Evolutionary conservation across 2,888 invertebrate genomes (phyloP).

Genomic region (Cryptosula pallasiana): DNA sequence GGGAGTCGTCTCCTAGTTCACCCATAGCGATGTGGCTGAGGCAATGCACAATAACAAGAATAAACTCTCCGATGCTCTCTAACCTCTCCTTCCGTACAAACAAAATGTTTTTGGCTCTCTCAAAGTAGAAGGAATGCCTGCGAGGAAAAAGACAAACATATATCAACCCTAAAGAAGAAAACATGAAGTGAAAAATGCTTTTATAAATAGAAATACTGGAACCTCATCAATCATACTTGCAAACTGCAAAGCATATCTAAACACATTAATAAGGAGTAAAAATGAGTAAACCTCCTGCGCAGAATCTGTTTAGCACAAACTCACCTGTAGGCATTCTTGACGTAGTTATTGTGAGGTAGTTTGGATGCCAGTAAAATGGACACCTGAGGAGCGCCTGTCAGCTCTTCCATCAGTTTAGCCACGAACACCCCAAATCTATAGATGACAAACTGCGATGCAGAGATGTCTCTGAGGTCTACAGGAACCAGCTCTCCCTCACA

Average conservation of each 20-base stretch:
- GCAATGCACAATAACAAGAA: constrained; percentile 46
- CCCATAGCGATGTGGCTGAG: constrained; percentile 46
- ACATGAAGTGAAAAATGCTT: too few relatives aligned
- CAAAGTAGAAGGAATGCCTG: constrained; percentile 45
- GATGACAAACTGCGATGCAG: constrained; percentile 45
- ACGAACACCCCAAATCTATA: constrained; percentile 49
- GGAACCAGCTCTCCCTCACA: constrained; percentile 42
- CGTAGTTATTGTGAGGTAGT: constrained; percentile 46
- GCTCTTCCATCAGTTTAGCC: constrained; percentile 39
- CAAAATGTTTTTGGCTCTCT: constrained; percentile 41
- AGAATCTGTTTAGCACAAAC: too few relatives aligned
- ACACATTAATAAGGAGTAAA: too few relatives aligned
- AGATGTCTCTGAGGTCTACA: constrained; percentile 40
- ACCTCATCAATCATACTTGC: too few relatives aligned
- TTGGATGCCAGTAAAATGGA: constrained; percentile 46
- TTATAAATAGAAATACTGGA: too few relatives aligned
- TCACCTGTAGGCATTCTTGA: constrained; percentile 33
- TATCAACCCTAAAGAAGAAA: too few relatives aligned
- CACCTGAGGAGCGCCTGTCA: constrained; percentile 37
- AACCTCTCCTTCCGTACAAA: constrained; percentile 46
- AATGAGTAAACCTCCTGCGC: too few relatives aligned
- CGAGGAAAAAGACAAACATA: constrained; percentile 29
- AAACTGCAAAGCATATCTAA: too few relatives aligned
- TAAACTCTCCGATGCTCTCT: constrained; percentile 49
- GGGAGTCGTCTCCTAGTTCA: constrained; percentile 43